phyloP scores from a whole-genome alignment of 2,888 invertebrate genomes.

The Campopleginae sp. region DNA sequence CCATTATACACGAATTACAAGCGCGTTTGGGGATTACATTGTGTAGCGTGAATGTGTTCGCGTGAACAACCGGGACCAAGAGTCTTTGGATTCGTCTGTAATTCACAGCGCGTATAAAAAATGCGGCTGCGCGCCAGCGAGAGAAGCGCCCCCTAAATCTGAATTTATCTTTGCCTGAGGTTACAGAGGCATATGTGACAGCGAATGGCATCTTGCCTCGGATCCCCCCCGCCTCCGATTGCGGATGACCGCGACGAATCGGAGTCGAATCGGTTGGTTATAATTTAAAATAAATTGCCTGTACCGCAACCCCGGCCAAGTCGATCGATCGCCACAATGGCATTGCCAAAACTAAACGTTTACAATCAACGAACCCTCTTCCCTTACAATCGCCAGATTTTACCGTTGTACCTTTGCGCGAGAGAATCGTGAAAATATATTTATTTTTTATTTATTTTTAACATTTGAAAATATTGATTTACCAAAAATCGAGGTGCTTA shows the following conservation, averaged over 20 bases:
- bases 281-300: slow-evolving; percentile 78
- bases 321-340: slow-evolving; percentile 50
- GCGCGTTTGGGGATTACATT: slow-evolving; percentile 76
- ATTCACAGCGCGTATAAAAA: slow-evolving; percentile 13
- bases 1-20: slow-evolving; percentile 79
- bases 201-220: neutral
- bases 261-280: slow-evolving; percentile 75
- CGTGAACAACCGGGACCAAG: slow-evolving; percentile 53
- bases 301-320: slow-evolving; percentile 57
- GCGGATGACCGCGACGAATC: slow-evolving; percentile 76
- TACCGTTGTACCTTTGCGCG: neutral
- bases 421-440: neutral
- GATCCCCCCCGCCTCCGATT: slow-evolving; percentile 12
- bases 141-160: slow-evolving; percentile 17
- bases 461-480: neutral
- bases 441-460: neutral
- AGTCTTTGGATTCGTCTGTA: slow-evolving; percentile 21
- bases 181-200: slow-evolving; percentile 65
- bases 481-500: too few relatives aligned
- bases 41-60: slow-evolving; percentile 65
- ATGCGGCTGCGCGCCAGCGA: neutral
- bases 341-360: slow-evolving; percentile 49
- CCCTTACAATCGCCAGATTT: neutral
- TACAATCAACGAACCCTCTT: neutral
- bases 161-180: slow-evolving; percentile 63